Evolutionary conservation across 2,113 vertebrate species (phyloP).

Genomic region (Recurvirostra avosetta): DNA sequence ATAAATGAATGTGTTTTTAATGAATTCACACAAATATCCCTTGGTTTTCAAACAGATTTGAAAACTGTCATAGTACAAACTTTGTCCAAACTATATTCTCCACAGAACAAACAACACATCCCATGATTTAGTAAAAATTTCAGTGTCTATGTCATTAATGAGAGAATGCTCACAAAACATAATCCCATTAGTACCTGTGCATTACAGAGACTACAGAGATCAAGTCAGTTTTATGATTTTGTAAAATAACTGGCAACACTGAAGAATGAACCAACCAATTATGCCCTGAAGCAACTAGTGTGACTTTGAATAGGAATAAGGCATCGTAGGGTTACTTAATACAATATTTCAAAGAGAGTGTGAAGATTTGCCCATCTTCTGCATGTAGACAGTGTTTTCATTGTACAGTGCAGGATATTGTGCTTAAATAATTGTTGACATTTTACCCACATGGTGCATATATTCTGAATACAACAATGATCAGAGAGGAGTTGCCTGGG

Average conservation of each 20-base stretch:
- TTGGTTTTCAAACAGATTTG: neutral
- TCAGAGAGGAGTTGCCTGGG: slow-evolving; percentile 7
- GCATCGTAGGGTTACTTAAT: neutral
- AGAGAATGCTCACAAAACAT: neutral
- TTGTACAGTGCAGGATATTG: neutral
- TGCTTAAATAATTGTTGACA: neutral
- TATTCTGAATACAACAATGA: neutral
- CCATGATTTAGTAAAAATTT: slow-evolving; percentile 1
- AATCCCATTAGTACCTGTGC: neutral
- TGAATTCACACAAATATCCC: neutral
- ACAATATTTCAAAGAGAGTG: neutral
- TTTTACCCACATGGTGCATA: neutral
- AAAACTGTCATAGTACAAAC: neutral
- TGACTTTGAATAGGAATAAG: slow-evolving; percentile 56
- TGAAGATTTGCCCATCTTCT: neutral
- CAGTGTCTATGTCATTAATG: neutral
- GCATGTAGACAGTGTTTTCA: neutral
- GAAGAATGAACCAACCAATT: slow-evolving; percentile 35
- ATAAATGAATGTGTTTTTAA: neutral
- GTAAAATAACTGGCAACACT: slow-evolving; percentile 25
- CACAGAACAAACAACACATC: neutral
- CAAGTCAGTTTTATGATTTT: slow-evolving; percentile 36
- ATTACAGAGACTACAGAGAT: neutral
- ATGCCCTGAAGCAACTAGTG: slow-evolving; percentile 39
- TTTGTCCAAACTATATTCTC: neutral